Base-by-base conservation (phyloP, 2,888 invertebrate genomes). In the Phaedon cochleariae region DNA sequence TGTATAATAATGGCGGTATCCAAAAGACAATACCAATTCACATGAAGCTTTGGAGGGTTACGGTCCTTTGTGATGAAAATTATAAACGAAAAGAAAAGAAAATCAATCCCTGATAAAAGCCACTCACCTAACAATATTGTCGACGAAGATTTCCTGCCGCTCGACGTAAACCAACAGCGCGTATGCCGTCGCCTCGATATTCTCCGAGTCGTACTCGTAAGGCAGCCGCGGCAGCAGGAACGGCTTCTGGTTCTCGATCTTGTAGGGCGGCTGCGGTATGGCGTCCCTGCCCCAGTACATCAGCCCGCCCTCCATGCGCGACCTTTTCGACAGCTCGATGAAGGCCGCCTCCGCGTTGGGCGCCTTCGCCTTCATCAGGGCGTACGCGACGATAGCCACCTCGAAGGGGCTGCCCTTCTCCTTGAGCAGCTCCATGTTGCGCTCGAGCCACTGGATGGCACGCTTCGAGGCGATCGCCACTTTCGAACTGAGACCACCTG, bases 141-240 rank as follows among this genome's bases (percentile, higher is more conserved):
- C 94, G 64, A 94, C 90, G 75, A 90, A 88, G 59, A 89, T 84
- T 78, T 95, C 95, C 80, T 95, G 92, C 17, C 94, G 88, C 29
- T 92, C 92, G 68, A 95, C 94, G 80, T 96, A 95, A 0, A 95
- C 92, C 75, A 98, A 85, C 54, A 98, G 84, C 0, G 94, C 97
- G 81, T 96, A 97, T 0, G 97, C 93, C 0, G 97, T 98, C 0
- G 97, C 90, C 78, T 96, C 96, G 51, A 97, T 92, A 81, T 97
- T 97, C 79, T 93, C 91, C 0, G 95, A 90, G 84, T 98, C 98
- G 81, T 91, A 94, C 74, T 89, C 90, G 82, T 96, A 95, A 0
- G 96, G 95, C 64, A 95, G 85, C 0, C 97, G 89, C 0, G 97
- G 96, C 67, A 96, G 84, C 0, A 94, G 85, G 87, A 95, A 97